These are phyloP conservation scores for Carabus problematicus DNA, from an alignment of 2,888 invertebrate genomes.

Conservation along the genomic window DNA sequence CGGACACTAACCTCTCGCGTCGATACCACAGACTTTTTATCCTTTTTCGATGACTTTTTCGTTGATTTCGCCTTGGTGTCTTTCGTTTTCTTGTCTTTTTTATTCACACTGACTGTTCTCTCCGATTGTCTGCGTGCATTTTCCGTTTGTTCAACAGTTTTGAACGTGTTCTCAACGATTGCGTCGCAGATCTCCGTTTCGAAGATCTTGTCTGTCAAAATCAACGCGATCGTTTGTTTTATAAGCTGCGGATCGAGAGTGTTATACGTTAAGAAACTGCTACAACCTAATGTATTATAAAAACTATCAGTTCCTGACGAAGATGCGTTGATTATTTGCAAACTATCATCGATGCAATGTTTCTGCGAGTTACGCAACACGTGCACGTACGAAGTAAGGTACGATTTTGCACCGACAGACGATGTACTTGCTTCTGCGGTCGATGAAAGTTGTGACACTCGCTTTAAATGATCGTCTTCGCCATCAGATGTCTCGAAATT, in stretches of 20 bases:
- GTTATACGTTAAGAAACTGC: slow-evolving; percentile 67
- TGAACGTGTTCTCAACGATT: slow-evolving; percentile 45
- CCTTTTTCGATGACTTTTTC: slow-evolving; percentile 40
- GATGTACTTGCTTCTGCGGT: slow-evolving; percentile 61
- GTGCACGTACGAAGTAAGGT: slow-evolving; percentile 66
- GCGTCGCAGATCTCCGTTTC: slow-evolving; percentile 56
- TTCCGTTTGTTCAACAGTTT: slow-evolving; percentile 11
- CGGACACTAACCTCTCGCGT: slow-evolving; percentile 32
- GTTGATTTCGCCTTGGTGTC: slow-evolving; percentile 33
- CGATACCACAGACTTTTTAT: slow-evolving; percentile 43
- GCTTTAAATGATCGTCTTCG: slow-evolving; percentile 54
- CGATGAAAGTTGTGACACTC: slow-evolving; percentile 63
- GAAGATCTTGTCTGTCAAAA: slow-evolving; percentile 56
- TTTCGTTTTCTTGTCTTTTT: slow-evolving; percentile 34
- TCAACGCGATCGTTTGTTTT: slow-evolving; percentile 58
- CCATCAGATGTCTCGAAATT: slow-evolving; percentile 60
- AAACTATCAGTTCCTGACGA: slow-evolving; percentile 60
- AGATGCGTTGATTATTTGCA: slow-evolving; percentile 59
- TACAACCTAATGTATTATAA: slow-evolving; percentile 66
- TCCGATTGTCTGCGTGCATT: slow-evolving; percentile 30
- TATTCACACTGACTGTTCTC: slow-evolving; percentile 40
- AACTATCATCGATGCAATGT: slow-evolving; percentile 57
- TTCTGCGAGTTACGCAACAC: slow-evolving; percentile 60
- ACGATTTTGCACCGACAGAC: slow-evolving; percentile 61
- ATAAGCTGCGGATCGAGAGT: slow-evolving; percentile 64